Percentiles rank a stretch among this genome's conserved stretches.
These are phyloP conservation scores for Petaurus breviceps DNA, from an alignment of 2,113 vertebrate genomes.

Conservation along the genomic window DNA sequence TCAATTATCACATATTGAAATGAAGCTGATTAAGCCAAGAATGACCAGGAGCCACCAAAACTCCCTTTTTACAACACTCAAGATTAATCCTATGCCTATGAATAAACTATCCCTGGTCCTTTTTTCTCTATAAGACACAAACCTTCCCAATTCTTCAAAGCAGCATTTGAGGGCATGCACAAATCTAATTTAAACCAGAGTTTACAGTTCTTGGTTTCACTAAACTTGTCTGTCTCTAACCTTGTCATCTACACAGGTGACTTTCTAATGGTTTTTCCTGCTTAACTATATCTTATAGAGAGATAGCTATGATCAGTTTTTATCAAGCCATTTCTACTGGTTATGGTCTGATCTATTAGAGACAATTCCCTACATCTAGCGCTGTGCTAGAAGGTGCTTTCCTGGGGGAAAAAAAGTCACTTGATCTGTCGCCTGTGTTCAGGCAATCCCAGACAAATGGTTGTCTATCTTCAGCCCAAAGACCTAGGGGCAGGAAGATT, in stretches of 20 bases:
- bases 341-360: neutral
- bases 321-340: neutral
- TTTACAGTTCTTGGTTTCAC: neutral
- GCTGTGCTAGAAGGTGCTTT: neutral
- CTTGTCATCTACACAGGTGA: neutral
- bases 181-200: neutral
- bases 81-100: neutral
- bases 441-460: neutral
- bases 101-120: constrained; percentile 13
- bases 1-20: constrained; percentile 17
- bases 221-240: neutral
- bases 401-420: neutral
- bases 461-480: neutral
- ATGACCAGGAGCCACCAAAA: neutral
- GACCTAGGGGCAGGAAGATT: neutral
- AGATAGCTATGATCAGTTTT: neutral
- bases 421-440: neutral
- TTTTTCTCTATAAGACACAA: constrained; percentile 9
- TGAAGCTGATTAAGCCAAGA: constrained; percentile 11
- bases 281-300: neutral
- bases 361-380: neutral
- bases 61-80: neutral
- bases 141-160: neutral
- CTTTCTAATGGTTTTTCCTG: neutral
- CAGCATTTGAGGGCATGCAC: neutral